Evolutionary conservation across 2,888 invertebrate genomes (phyloP).

Genomic region (Merodon equestris): DNA sequence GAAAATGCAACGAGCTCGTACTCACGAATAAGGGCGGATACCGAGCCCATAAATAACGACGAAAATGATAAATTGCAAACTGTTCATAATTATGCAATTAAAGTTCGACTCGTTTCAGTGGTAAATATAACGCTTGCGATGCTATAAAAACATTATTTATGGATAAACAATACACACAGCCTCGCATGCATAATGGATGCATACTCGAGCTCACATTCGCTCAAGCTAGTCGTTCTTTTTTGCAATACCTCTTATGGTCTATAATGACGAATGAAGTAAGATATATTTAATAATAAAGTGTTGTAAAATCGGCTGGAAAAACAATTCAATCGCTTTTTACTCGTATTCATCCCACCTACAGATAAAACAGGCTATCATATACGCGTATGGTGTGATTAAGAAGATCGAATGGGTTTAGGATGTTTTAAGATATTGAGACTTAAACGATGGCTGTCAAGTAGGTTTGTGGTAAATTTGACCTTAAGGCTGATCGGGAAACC

Average conservation of each 20-base stretch:
- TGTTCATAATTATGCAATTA: conserved; percentile 79
- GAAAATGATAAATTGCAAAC: conserved; percentile 79
- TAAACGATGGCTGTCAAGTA: no score
- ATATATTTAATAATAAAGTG: conserved; percentile 51
- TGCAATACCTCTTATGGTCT: conserved; percentile 2
- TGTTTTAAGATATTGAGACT: no score
- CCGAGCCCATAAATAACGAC: conserved; percentile 74
- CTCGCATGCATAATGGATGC: conserved; percentile 1
- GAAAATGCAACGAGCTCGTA: conserved; percentile 67
- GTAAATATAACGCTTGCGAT: conserved; percentile 67
- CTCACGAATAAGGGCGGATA: conserved; percentile 70
- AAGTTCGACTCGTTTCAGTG: conserved; percentile 75
- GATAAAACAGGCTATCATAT: no score
- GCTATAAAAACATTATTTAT: conserved; percentile 67
- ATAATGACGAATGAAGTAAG: conserved; percentile 43
- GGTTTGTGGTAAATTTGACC: no score
- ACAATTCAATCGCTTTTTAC: conserved; percentile 1
- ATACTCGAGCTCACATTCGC: no score
- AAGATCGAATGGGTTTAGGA: no score
- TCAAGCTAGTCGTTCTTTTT: conserved; percentile 10
- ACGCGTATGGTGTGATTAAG: no score
- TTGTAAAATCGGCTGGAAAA: conserved; percentile 22
- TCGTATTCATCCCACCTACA: no score
- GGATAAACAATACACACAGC: conserved; percentile 29
- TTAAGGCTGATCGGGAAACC: no score